A percentile compares a stretch with the other conserved stretches of the same genome.
phyloP scores from a whole-genome alignment of 2,797 vertebrate species.

The Chelon labrosus region DNA sequence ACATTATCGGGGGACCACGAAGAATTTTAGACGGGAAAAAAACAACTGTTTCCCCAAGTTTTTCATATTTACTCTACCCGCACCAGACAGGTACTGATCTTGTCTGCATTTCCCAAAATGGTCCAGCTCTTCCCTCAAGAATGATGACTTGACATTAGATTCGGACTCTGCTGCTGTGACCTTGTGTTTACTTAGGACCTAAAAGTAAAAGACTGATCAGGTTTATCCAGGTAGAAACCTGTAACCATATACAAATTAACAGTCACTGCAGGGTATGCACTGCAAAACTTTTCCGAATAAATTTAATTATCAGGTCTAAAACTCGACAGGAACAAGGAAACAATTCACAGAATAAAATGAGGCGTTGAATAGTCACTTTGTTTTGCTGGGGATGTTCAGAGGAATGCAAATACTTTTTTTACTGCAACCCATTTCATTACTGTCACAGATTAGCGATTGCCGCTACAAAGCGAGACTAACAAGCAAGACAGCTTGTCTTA shows the following conservation, averaged over 20 bases:
- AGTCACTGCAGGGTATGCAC: background rate
- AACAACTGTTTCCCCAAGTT: too few relatives aligned
- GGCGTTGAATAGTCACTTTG: background rate
- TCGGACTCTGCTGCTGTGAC: too few relatives aligned
- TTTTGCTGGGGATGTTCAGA: conserved; percentile 9
- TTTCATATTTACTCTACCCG: background rate
- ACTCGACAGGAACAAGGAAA: conserved; percentile 6
- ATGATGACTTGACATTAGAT: background rate
- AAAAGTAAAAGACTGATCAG: background rate
- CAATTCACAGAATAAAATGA: background rate
- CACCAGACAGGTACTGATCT: background rate
- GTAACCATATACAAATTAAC: background rate
- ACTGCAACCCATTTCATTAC: background rate
- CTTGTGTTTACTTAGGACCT: background rate
- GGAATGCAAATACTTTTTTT: conserved; percentile 3
- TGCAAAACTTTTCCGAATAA: background rate
- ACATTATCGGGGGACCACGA: background rate
- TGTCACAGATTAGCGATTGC: conserved; percentile 16
- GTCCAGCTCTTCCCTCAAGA: background rate
- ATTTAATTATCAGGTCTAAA: background rate
- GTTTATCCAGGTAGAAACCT: background rate
- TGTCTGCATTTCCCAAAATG: background rate
- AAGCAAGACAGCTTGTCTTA: conserved; percentile 15
- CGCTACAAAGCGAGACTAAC: conserved; percentile 37
- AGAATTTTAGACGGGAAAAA: background rate